Evolutionary conservation across 64 coral and sea anemone genomes (phyloP).

Genomic region (Pocillopora damicornis): DNA sequence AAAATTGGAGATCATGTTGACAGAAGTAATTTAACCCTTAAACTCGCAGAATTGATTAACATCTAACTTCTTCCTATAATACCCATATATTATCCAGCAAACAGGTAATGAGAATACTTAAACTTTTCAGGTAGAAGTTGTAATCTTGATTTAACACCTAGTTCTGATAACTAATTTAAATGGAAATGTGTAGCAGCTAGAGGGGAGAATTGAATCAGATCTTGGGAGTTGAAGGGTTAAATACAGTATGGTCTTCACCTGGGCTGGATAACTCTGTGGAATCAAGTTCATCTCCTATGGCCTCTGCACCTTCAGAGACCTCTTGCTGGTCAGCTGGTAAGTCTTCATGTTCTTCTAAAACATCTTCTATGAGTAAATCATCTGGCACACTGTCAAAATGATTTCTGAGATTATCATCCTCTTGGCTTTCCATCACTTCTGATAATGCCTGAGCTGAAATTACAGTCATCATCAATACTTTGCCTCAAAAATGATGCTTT

Average conservation of each 20-base stretch:
- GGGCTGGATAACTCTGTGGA: not conserved
- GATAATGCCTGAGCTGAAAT: constrained; percentile 16
- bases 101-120: no score
- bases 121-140: no score
- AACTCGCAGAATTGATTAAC: no score
- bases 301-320: constrained; percentile 11
- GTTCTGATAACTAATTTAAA: no score
- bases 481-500: not conserved
- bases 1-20: no score
- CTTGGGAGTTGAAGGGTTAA: no score
- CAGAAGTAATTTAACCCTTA: no score
- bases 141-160: no score
- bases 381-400: not conserved
- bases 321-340: not conserved
- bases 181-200: no score
- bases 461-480: not conserved
- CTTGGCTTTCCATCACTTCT: not conserved
- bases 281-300: not conserved
- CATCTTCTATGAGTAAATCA: not conserved
- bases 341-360: constrained; percentile 4
- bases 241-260: not conserved
- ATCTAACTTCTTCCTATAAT: no score
- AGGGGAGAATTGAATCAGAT: no score
- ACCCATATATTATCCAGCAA: no score
- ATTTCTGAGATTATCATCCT: not conserved